phyloP scores from a whole-genome alignment of 2,888 invertebrate species.

The Orgyia antiqua region DNA sequence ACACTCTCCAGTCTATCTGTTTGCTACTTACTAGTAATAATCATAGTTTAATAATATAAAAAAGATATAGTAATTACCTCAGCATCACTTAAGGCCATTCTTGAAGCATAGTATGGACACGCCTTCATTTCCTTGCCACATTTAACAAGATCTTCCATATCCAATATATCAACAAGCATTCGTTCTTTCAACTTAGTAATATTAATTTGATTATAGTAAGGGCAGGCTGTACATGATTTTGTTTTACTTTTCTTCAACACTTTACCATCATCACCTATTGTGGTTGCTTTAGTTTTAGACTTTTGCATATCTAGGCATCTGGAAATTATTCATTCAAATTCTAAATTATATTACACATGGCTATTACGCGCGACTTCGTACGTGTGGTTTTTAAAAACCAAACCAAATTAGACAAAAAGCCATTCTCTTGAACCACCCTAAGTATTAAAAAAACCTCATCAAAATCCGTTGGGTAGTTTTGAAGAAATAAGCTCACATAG shows the following conservation, averaged over 20 bases:
- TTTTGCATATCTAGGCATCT: slow-evolving; percentile 90
- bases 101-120: slow-evolving; percentile 96
- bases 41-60: too few relatives aligned
- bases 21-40: too few relatives aligned
- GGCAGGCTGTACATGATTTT: slow-evolving; percentile 78
- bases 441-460: too few relatives aligned
- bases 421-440: too few relatives aligned
- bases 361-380: too few relatives aligned
- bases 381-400: too few relatives aligned
- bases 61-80: slow-evolving; percentile 81
- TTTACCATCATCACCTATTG: slow-evolving; percentile 79
- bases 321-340: too few relatives aligned
- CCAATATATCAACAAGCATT: slow-evolving; percentile 84
- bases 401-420: too few relatives aligned
- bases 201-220: slow-evolving; percentile 80
- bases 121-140: slow-evolving; percentile 84
- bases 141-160: slow-evolving; percentile 91
- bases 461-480: too few relatives aligned
- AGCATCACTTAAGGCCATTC: slow-evolving; percentile 89
- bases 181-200: slow-evolving; percentile 82
- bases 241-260: slow-evolving; percentile 80
- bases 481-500: too few relatives aligned
- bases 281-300: slow-evolving; percentile 76
- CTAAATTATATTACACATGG: too few relatives aligned
- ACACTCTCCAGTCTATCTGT: too few relatives aligned